Base-by-base conservation (phyloP, 2,113 vertebrate genomes). In the Anhinga rufa region DNA sequence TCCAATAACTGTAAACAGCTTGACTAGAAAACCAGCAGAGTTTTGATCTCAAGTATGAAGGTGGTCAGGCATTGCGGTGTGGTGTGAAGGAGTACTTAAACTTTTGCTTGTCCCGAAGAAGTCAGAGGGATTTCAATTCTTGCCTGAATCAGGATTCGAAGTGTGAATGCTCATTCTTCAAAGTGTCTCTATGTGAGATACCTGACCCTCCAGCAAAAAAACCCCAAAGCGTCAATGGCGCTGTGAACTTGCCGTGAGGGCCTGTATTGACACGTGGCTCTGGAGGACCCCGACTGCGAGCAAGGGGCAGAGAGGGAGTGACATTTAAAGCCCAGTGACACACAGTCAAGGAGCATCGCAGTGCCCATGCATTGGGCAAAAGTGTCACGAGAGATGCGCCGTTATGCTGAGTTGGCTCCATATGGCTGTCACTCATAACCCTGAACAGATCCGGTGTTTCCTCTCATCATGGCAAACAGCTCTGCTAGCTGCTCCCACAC, bases 291-390 rank as follows among this genome's bases (percentile, higher is more conserved):
- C 21, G 2, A 11, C 68, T 65, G 36, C 0, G 3, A 71, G n/a
- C 34, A 49, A 15, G 9, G 29, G 10, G 9, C n/a, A 20, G 38
- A 65, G 38, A 32, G 7, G 12, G 28, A 80, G 22, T 20, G 54
- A 7, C 14, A 15, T 40, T 54, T 65, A 36, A 68, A 83, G 18
- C 44, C 28, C n/a, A 29, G 44, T 29, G 32, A 24, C 17, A 11
- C 57, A 17, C 26, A 44, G 24, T 17, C 12, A 24, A 52, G 58
- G 46, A 76, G 18, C 80, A 28, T 7, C 3, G 4, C 18, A 17
- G 3, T 11, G 13, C 54, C 76, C 0, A 0, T 48, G 51, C 1
- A 2, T 26, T 52, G 36, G 13, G 48, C 44, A 77, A 14, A 44
- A n/a, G 26, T 11, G 11, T 29, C 60, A 18, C 0, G 0, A 51